phyloP scores from a whole-genome alignment of 2,113 vertebrate species.

The Albula goreensis region DNA sequence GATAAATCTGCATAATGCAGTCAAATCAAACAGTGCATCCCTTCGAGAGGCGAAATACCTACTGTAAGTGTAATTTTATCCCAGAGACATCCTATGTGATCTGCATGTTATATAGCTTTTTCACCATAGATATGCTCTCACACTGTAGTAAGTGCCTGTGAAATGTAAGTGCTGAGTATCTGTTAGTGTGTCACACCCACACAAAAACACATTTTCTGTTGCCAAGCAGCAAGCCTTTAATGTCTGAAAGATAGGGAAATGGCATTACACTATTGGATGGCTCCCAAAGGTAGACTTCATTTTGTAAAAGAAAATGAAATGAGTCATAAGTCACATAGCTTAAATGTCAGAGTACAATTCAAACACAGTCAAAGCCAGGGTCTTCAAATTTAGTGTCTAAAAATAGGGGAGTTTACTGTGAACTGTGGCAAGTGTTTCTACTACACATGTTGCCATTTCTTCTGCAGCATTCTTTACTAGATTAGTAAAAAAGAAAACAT shows the following conservation, averaged over 20 bases:
- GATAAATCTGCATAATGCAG: background rate
- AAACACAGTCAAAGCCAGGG: conserved; percentile 20
- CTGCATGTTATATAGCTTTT: background rate
- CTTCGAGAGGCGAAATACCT: background rate
- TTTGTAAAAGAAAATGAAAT: conserved; percentile 36
- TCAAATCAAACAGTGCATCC: background rate
- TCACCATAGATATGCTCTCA: background rate
- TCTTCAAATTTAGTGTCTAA: conserved; percentile 19
- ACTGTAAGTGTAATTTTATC: background rate
- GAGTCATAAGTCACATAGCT: conserved; percentile 40
- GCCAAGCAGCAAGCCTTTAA: conserved; percentile 40
- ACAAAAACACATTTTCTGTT: conserved; percentile 31
- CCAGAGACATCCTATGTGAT: background rate
- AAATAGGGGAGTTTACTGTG: conserved; percentile 8
- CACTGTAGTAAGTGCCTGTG: background rate
- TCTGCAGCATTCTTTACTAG: conserved; percentile 13
- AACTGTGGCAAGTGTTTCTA: conserved; percentile 17
- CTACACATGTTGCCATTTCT: background rate
- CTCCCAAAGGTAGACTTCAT: conserved; percentile 41
- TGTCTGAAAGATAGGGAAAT: conserved; percentile 31
- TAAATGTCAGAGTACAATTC: conserved; percentile 42
- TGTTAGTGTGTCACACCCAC: conserved; percentile 37
- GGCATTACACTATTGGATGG: conserved; percentile 39
- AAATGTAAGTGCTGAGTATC: conserved; percentile 25
- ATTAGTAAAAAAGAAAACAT: conserved; percentile 17